A percentile compares a stretch with the other conserved stretches of the same genome.
These are phyloP conservation scores for Epinotia nisella DNA, from an alignment of 2,888 invertebrate genomes.

Conservation along the genomic window DNA sequence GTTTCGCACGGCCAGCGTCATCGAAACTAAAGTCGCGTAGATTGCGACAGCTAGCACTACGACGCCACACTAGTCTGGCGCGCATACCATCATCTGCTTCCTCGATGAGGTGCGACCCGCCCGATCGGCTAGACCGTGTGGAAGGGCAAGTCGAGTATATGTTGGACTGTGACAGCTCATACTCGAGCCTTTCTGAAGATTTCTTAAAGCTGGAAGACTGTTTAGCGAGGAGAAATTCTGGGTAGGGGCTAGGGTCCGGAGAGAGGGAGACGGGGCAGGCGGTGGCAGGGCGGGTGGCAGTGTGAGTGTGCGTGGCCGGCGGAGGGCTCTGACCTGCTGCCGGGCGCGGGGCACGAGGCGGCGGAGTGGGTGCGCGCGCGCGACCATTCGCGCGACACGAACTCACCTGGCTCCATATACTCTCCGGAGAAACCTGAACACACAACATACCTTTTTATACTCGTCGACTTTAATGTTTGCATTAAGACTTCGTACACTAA, in stretches of 20 bases:
- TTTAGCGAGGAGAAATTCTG: conserved; percentile 77
- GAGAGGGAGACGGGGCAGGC: conserved; percentile 53
- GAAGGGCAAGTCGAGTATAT: conserved; percentile 82
- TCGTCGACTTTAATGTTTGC: no score
- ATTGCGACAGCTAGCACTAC: conserved; percentile 93
- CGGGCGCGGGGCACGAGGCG: conserved; percentile 75
- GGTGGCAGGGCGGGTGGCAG: conserved; percentile 67
- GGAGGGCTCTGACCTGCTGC: conserved; percentile 53
- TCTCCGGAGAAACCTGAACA: conserved; percentile 80
- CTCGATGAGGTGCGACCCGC: conserved; percentile 67
- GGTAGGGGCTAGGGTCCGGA: conserved; percentile 80
- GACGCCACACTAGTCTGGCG: conserved; percentile 87
- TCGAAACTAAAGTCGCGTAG: conserved; percentile 91
- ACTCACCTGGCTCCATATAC: conserved; percentile 80
- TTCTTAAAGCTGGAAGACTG: conserved; percentile 76
- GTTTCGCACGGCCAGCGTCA: conserved; percentile 88
- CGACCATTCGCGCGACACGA: conserved; percentile 72
- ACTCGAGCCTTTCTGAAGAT: conserved; percentile 82
- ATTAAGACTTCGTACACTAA: no score
- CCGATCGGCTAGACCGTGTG: conserved; percentile 73
- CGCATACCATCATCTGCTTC: conserved; percentile 55
- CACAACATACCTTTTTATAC: neutral
- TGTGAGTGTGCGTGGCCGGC: conserved; percentile 66
- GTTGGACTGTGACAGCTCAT: conserved; percentile 84
- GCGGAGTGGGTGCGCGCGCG: conserved; percentile 81